Percentiles rank a stretch among this genome's conserved stretches.
Evolutionary conservation across 37 sponge, comb jelly and placozoan species (phyloP).

Genomic region (Oopsacas minuta): DNA sequence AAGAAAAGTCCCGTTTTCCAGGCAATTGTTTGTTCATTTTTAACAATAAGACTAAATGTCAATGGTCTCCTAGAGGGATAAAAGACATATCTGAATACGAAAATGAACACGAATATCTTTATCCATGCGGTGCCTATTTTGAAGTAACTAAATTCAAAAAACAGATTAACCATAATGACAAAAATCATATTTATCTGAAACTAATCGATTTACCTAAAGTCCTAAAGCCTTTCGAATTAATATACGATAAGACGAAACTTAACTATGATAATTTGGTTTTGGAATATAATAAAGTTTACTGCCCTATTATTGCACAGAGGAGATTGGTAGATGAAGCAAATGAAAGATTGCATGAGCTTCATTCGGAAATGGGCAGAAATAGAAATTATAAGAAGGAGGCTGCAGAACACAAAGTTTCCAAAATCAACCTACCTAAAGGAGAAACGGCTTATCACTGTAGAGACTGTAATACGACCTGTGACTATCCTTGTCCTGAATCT

Average conservation of each 20-base stretch:
- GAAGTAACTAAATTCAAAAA: not conserved
- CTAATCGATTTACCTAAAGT: not conserved
- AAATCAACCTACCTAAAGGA: not conserved
- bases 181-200: not conserved
- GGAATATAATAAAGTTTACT: not conserved
- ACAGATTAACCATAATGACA: not conserved
- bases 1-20: not conserved
- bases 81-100: not conserved
- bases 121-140: not conserved
- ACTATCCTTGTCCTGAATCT: not conserved
- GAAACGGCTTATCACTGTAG: not conserved
- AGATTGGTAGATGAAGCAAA: not conserved
- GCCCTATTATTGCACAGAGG: not conserved
- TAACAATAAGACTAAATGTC: not conserved
- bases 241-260: not conserved
- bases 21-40: not conserved
- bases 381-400: not conserved
- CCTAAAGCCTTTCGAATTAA: not conserved
- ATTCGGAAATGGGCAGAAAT: not conserved
- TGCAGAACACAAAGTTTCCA: not conserved
- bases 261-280: not conserved
- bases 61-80: not conserved
- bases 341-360: not conserved
- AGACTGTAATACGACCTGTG: not conserved
- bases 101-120: not conserved